Conservation (phyloP, 30 jellyfish, hydroid and myxozoan genomes). For the Aurelia aurita region DNA sequence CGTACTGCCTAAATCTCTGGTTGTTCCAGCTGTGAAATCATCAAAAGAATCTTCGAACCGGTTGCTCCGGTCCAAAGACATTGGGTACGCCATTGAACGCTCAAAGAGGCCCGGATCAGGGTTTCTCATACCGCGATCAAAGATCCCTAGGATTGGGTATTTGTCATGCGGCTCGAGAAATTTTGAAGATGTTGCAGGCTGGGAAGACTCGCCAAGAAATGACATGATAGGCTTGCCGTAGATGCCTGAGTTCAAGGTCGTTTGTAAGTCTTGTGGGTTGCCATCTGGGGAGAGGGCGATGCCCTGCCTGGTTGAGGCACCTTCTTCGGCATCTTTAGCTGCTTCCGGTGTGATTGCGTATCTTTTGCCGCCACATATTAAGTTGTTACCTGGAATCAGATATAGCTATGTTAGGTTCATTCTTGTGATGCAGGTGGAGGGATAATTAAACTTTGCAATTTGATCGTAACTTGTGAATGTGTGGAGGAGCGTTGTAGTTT, state of each 20-base stretch:
- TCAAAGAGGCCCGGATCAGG: slow-evolving; percentile 20
- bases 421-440: no score
- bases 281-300: slow-evolving; percentile 45
- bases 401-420: no score
- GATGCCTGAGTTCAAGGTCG: slow-evolving; percentile 38
- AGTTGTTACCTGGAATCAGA: slow-evolving; percentile 33
- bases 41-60: neutral
- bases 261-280: slow-evolving; percentile 19
- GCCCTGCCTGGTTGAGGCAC: slow-evolving; percentile 32
- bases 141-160: slow-evolving; percentile 56
- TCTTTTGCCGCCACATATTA: slow-evolving; percentile 57
- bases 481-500: no score
- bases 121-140: slow-evolving; percentile 50
- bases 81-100: slow-evolving; percentile 19
- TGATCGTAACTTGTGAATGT: no score
- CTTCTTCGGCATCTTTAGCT: slow-evolving; percentile 53
- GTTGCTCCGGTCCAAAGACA: slow-evolving; percentile 15
- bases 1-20: slow-evolving; percentile 19
- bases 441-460: no score
- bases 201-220: slow-evolving; percentile 32
- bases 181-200: neutral
- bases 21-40: slow-evolving; percentile 1
- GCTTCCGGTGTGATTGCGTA: slow-evolving; percentile 70
- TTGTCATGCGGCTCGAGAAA: slow-evolving; percentile 51
- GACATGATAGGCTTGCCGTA: slow-evolving; percentile 72